Percentiles rank a stretch among this genome's conserved stretches.
phyloP scores from a whole-genome alignment of 2,888 invertebrate species.

The Lasioglossum marginatum region DNA sequence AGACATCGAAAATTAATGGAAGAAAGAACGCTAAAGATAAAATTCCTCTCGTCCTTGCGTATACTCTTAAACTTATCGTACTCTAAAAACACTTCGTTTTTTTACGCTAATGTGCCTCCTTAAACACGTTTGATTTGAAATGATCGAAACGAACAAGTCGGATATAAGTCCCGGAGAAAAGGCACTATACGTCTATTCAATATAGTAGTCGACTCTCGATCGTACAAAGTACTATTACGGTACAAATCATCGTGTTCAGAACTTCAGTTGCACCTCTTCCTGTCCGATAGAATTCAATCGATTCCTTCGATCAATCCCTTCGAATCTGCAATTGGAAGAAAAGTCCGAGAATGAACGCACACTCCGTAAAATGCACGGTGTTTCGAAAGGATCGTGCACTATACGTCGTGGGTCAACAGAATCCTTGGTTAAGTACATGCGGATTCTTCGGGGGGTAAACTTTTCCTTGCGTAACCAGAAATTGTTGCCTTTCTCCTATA shows the following conservation, averaged over 20 bases:
- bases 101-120: conserved; percentile 72
- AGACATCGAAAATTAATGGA: conserved; percentile 33
- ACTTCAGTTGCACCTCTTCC: no score
- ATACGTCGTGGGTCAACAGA: conserved; percentile 25
- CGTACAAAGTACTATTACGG: conserved; percentile 25
- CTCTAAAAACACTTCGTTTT: conserved; percentile 26
- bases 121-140: conserved; percentile 61
- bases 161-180: conserved; percentile 77
- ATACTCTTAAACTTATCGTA: conserved; percentile 61
- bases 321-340: not conserved
- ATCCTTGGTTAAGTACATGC: conserved; percentile 61
- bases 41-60: conserved; percentile 51
- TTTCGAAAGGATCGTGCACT: not conserved
- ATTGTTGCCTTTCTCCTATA: no score
- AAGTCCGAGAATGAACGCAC: not conserved
- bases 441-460: conserved; percentile 31
- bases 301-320: not conserved
- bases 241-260: conserved; percentile 34
- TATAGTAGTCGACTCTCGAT: conserved; percentile 46
- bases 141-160: conserved; percentile 59
- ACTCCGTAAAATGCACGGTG: not conserved
- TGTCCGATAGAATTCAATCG: no score
- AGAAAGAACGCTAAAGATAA: conserved; percentile 46
- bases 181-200: conserved; percentile 77
- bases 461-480: no score